Percentiles rank a stretch among this genome's conserved stretches.
Evolutionary conservation across 2,888 invertebrate species (phyloP).

Genomic region (Hydropsyche betteni): DNA sequence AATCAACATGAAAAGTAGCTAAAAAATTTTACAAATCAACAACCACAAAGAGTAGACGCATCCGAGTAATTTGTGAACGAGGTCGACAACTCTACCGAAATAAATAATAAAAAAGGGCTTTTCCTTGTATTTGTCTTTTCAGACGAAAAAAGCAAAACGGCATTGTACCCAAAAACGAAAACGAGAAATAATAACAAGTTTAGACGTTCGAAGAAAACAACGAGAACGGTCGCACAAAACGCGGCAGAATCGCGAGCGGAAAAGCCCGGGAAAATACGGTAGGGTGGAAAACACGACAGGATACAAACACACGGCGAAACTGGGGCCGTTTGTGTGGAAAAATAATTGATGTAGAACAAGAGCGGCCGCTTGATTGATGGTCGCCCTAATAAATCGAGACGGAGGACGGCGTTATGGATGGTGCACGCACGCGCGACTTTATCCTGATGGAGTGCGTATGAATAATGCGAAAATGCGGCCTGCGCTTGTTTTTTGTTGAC

Average conservation of each 20-base stretch:
- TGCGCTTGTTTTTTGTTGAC: not conserved
- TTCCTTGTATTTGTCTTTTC: no score
- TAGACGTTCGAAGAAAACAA: constrained; percentile 12
- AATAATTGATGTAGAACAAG: constrained; percentile 31
- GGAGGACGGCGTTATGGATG: not conserved
- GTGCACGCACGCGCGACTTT: not conserved
- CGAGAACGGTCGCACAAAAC: not conserved
- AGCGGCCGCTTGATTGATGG: constrained; percentile 19
- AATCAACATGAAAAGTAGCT: no score
- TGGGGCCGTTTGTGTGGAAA: not conserved
- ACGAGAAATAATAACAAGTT: constrained; percentile 21
- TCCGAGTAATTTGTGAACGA: no score
- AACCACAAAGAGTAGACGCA: no score
- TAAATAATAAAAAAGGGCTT: no score
- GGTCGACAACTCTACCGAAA: no score
- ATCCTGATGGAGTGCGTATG: constrained; percentile 24
- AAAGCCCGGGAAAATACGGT: not conserved
- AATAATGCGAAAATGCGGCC: not conserved
- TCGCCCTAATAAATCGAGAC: constrained; percentile 31
- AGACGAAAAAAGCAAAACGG: no score
- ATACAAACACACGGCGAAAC: no score
- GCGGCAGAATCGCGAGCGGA: constrained; percentile 18
- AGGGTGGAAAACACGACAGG: no score
- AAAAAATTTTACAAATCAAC: no score
- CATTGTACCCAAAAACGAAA: constrained; percentile 1